phyloP scores from a whole-genome alignment of 2,888 invertebrate species.

The Agrotis clavis region DNA sequence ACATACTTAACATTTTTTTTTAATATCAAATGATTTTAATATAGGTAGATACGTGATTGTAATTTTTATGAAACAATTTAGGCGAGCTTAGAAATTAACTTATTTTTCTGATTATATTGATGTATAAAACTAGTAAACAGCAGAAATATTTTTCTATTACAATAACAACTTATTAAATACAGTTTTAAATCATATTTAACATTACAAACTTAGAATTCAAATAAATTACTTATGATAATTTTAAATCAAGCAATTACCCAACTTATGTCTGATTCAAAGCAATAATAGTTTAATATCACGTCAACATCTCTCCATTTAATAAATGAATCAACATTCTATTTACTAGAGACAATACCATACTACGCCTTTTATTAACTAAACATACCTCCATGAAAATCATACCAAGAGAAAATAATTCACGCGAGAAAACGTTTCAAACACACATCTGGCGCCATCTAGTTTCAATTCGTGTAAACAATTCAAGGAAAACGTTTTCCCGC shows the following conservation, averaged over 20 bases:
- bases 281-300: background rate
- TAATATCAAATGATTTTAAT: background rate
- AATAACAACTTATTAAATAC: background rate
- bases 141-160: background rate
- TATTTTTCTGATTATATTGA: background rate
- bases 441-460: slow-evolving; percentile 51
- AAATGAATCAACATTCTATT: background rate
- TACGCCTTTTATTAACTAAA: background rate
- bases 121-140: background rate
- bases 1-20: background rate
- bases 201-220: background rate
- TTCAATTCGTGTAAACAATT: background rate
- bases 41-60: background rate
- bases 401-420: background rate
- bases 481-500: slow-evolving; percentile 49
- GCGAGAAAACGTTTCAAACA: background rate
- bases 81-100: background rate
- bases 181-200: background rate
- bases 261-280: too few species aligned
- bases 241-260: too few species aligned
- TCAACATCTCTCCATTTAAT: background rate
- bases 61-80: background rate
- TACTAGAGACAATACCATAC: background rate
- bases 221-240: background rate
- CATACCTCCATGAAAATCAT: background rate